A percentile compares a stretch with the other conserved stretches of the same genome.
Conservation (phyloP, 2,888 invertebrate genomes). For the Boloria euphrosyne region DNA sequence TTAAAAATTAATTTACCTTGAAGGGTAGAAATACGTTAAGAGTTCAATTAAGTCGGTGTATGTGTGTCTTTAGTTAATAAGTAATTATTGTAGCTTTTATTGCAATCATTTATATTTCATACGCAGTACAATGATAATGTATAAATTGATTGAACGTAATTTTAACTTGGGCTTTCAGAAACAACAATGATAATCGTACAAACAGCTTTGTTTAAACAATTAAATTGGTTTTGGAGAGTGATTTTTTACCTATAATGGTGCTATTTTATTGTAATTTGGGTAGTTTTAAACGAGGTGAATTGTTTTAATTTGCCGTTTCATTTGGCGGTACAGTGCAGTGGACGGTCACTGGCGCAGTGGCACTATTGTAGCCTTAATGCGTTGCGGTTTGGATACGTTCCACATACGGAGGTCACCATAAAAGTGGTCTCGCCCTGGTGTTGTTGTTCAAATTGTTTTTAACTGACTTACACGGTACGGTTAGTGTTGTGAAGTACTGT, state of each 20-base stretch:
- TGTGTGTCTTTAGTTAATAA: too few relatives aligned
- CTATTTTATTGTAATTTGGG: conserved; percentile 20
- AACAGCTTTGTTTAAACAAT: neutral
- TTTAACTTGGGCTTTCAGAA: neutral
- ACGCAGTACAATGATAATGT: neutral
- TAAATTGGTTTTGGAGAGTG: neutral
- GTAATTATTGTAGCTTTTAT: too few relatives aligned
- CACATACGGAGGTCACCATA: conserved; percentile 68
- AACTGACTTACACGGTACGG: conserved; percentile 57
- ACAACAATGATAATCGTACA: neutral
- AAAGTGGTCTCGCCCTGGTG: conserved; percentile 60
- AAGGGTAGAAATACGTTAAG: too few relatives aligned
- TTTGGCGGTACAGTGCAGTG: conserved; percentile 50
- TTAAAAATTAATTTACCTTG: too few relatives aligned
- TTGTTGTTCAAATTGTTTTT: conserved; percentile 71
- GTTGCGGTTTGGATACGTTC: conserved; percentile 72
- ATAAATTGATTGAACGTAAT: too few relatives aligned
- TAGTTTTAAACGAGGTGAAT: conserved; percentile 14
- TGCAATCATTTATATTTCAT: neutral
- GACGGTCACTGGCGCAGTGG: conserved; percentile 54
- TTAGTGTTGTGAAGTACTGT: conserved; percentile 44
- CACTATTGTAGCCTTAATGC: conserved; percentile 69
- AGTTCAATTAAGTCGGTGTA: too few relatives aligned
- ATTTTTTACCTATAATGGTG: neutral
- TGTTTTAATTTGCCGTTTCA: conserved; percentile 51